A percentile compares a stretch with the other conserved stretches of the same genome.
phyloP scores from a whole-genome alignment of 1,140 invertebrate genomes.

The Leptinotarsa defecta region DNA sequence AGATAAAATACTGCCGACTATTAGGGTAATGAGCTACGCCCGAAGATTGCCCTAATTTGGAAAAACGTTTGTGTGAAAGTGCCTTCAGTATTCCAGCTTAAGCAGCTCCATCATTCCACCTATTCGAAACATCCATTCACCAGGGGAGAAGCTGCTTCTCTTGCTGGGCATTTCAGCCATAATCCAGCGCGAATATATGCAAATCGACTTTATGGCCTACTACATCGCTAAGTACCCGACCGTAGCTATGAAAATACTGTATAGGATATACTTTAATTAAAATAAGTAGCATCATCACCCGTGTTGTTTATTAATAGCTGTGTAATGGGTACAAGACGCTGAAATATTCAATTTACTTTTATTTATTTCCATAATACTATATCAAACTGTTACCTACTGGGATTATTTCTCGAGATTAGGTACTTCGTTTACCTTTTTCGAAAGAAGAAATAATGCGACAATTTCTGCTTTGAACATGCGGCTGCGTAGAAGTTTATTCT shows the following conservation, averaged over 20 bases:
- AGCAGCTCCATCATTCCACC: background rate
- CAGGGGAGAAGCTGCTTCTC: background rate
- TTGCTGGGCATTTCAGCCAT: background rate
- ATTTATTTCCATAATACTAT: conserved; percentile 12
- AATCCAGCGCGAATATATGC: conserved; percentile 12
- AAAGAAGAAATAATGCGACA: too few species aligned
- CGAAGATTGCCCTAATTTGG: too few species aligned
- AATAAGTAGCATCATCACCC: conserved; percentile 21
- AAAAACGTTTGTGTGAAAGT: background rate
- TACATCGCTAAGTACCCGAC: conserved; percentile 15
- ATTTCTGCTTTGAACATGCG: too few species aligned
- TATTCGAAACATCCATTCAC: background rate
- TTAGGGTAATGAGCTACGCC: too few species aligned
- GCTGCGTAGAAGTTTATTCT: too few species aligned
- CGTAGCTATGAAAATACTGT: conserved; percentile 16
- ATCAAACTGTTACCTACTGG: conserved; percentile 5
- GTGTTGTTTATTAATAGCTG: conserved; percentile 19
- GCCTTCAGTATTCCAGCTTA: background rate
- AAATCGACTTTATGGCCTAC: conserved; percentile 20
- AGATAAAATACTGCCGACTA: too few species aligned
- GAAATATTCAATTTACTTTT: conserved; percentile 18
- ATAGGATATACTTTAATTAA: conserved; percentile 16
- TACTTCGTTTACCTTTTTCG: background rate
- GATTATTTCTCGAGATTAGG: background rate
- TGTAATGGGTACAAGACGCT: conserved; percentile 13